Percentiles rank a stretch among this genome's conserved stretches.
Conservation (phyloP, 2,797 vertebrate species). For the Telmatherina bonti region DNA sequence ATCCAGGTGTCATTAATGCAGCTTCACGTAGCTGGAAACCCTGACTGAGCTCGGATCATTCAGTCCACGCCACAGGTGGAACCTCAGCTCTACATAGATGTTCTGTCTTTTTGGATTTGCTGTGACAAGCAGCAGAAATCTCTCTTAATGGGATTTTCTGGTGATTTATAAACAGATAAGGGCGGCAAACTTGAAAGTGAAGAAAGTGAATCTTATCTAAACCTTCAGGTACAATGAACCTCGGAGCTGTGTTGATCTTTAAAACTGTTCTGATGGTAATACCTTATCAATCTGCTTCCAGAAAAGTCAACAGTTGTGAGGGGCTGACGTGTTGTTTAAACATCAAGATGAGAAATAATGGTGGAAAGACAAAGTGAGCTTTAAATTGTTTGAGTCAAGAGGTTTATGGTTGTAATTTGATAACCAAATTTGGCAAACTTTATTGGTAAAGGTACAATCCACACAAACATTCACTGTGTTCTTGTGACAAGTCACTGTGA, state of each 20-base stretch:
- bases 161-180: slow-evolving; percentile 11
- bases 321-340: slow-evolving; percentile 17
- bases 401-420: background rate
- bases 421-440: background rate
- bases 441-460: background rate
- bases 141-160: slow-evolving; percentile 16
- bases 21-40: background rate
- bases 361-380: too few species aligned
- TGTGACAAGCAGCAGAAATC: background rate
- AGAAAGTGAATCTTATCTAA: slow-evolving; percentile 1
- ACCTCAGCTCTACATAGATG: slow-evolving; percentile 9
- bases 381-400: slow-evolving; percentile 1
- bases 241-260: background rate
- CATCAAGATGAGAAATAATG: background rate
- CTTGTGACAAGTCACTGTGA: background rate
- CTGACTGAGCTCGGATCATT: background rate
- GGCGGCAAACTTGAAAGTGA: background rate
- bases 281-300: background rate
- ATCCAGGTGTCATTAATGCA: slow-evolving; percentile 28
- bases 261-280: slow-evolving; percentile 1
- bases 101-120: slow-evolving; percentile 5
- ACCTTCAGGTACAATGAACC: background rate
- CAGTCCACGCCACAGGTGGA: slow-evolving; percentile 33
- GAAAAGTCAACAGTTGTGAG: background rate
- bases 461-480: background rate